Evolutionary conservation across 2,888 invertebrate genomes (phyloP), one percentile per base, ranked within the genome.

Genomic region (Papilio protenor): DNA sequence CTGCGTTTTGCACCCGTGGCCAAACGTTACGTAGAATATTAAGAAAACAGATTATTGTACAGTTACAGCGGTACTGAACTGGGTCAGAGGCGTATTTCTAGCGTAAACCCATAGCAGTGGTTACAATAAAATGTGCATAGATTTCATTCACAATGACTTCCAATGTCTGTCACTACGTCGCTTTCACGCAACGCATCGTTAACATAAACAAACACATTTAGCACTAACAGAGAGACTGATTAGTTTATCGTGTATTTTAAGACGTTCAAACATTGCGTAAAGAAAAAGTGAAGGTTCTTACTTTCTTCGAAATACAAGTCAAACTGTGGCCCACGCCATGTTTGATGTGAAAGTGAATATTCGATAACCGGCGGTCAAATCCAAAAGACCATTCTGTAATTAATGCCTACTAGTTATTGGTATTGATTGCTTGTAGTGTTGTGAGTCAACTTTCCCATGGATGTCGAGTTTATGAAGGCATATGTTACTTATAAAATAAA

Each of bases 241-340:
- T 64, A 75, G 75, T 79, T 77, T 77, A 80, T 76, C 73, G 21
- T 75, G 27, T 69, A 77, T 79, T 78, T 80, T 79, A 66, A 77
- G 73, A 73, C 85, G 86, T 83, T 83, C 88, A 91, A 92, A 93
- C 84, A 84, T 87, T 90, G 87, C 82, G 89, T 85, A 93, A 93
- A 93, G 92, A 92, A 94, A 93, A 91, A 92, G 91, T 81, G 82
- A 81, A 78, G 84, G 90, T 91, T 90, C 92, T 94, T 91, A 93
- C 94, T 94, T 94, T 94, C 93, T 88, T 90, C 84, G 84, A 85
- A 87, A 88, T 85, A 86, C 87, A 83, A 83, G 84, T 89, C 87
- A 88, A 89, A 90, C 88, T 90, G 85, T 80, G 83, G 82, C 84
- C 86, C 88, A 88, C 88, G 88, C 88, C 87, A 85, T 84, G 80